Evolutionary conservation across 1,140 invertebrate species (phyloP), one percentile per base, ranked within the genome.

Genomic region (Pogonomyrmex barbatus): DNA sequence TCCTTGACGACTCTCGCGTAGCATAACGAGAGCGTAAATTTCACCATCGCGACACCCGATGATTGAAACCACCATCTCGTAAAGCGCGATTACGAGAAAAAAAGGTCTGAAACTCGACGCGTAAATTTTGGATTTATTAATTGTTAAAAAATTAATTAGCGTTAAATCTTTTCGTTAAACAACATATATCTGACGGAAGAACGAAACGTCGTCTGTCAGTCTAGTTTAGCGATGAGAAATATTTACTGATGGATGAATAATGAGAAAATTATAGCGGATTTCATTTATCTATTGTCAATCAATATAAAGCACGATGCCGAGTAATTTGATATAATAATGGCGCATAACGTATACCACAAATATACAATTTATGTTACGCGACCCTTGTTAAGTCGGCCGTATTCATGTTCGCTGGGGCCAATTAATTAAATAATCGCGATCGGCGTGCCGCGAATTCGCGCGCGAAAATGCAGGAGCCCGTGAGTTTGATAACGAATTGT

Each of bases 401-500:
- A 14, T 0, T 50, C 42, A 30, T 62, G 68, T 10, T 56, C 54
- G 12, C 14, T 24, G 52, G 9, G 33, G 30, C 42, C n/a, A n/a
- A 83, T 83, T 50, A 75, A 75, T 62, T 24, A 36, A 75, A 50
- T 83, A 73, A 83, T 60, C 79, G 68, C 42, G 68, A 75, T 30
- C n/a, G 79, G 73, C 79, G 68, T 83, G 68, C n/a, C 68, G 79
- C 30, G 79, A 83, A 73, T 83, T 83, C n/a, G 79, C 68, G 65
- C 65, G 68, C 54, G 54, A 50, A 75, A 75, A 73, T 47, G 24
- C 56, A 39, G 8, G 14, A 60, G n/a, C 10, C 9, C 24, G 12
- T 39, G 58, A 30, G 24, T 86, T 71, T 82, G 50, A 89, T 60
- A 75, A 65, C 33, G 30, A 86, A 89, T 89, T 89, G 30, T 60